Percentiles rank a stretch among this genome's conserved stretches.
Evolutionary conservation across 2,888 invertebrate species (phyloP).

Genomic region (Aethes cnicana): DNA sequence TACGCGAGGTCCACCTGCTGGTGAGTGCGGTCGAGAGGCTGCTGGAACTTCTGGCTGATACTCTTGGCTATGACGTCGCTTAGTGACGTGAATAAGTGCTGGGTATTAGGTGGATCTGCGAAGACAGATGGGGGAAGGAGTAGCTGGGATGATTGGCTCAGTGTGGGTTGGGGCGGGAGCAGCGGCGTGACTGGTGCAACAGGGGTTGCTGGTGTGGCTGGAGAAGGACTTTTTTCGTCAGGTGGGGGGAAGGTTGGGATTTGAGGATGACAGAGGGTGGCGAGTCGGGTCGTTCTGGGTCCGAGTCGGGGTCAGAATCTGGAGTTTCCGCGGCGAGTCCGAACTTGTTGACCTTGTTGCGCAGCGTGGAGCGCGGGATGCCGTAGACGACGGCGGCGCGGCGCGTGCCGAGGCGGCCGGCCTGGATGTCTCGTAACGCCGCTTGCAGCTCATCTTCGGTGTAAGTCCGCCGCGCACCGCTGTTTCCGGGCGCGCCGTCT

Average conservation of each 20-base stretch:
- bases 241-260: constrained; percentile 94
- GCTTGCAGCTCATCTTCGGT: constrained; percentile 97
- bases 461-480: constrained; percentile 89
- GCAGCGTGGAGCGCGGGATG: constrained; percentile 96
- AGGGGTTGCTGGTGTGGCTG: constrained; percentile 73
- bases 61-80: constrained; percentile 96
- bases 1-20: constrained; percentile 63
- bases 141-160: constrained; percentile 69
- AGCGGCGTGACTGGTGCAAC: constrained; percentile 75
- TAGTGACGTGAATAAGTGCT: constrained; percentile 84
- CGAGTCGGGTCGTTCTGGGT: constrained; percentile 74
- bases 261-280: constrained; percentile 91
- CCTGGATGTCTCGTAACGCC: constrained; percentile 96
- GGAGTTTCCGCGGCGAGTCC: constrained; percentile 86
- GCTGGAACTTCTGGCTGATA: constrained; percentile 93
- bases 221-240: constrained; percentile 73
- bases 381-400: constrained; percentile 97
- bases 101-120: constrained; percentile 81
- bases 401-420: constrained; percentile 94
- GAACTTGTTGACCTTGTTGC: constrained; percentile 95
- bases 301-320: constrained; percentile 82
- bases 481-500: constrained; percentile 63
- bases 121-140: constrained; percentile 72
- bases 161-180: constrained; percentile 59
- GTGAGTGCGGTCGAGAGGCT: constrained; percentile 76